Evolutionary conservation across 2,797 vertebrate species (phyloP).

Genomic region (Hirundo rustica): DNA sequence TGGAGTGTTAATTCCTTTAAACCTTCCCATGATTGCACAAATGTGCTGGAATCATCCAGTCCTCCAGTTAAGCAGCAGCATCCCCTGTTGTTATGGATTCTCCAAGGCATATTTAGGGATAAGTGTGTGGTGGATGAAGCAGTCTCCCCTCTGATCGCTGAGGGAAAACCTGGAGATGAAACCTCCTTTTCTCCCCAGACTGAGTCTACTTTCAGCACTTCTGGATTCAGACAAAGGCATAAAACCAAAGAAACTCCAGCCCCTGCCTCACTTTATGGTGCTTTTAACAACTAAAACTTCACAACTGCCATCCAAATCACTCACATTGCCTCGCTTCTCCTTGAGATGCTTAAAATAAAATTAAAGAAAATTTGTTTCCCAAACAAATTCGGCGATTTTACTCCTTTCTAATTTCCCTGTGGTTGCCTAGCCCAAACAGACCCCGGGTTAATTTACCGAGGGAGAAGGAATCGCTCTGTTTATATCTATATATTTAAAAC

Average conservation of each 20-base stretch:
- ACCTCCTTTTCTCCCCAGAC: background rate
- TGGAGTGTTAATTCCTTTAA: background rate
- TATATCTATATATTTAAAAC: background rate
- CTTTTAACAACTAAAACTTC: background rate
- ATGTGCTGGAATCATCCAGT: background rate
- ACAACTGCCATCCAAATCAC: background rate
- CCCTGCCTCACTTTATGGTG: background rate
- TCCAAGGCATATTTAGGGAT: rapidly evolving
- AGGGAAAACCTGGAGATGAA: background rate
- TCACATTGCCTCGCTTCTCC: background rate
- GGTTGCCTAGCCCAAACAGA: background rate
- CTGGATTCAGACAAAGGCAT: background rate
- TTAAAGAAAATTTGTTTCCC: background rate
- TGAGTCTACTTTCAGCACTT: background rate
- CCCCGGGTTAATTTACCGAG: background rate
- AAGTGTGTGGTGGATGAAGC: background rate
- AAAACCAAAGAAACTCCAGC: background rate
- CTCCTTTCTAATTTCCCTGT: background rate
- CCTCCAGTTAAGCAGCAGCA: background rate
- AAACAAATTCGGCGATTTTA: background rate
- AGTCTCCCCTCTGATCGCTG: background rate
- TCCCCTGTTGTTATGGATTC: background rate
- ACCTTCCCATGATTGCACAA: background rate
- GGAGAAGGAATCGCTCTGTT: background rate
- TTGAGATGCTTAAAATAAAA: background rate